These are phyloP conservation scores for Camelus dromedarius DNA, from an alignment of 2,113 vertebrate genomes.

Conservation along the genomic window DNA sequence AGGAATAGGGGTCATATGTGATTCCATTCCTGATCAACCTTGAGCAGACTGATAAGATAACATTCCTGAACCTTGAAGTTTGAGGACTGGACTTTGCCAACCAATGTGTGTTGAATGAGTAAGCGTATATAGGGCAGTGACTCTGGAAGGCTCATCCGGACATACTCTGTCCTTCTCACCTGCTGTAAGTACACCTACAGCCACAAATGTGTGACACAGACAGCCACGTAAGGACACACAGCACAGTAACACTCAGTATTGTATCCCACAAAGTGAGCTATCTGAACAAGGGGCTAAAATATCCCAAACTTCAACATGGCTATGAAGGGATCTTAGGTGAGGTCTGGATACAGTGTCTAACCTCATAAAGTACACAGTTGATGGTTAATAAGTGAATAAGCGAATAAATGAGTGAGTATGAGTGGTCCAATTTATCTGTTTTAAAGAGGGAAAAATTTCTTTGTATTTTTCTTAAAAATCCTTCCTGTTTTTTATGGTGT, in stretches of 20 bases:
- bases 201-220: too few relatives aligned
- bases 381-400: neutral
- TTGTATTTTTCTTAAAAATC: neutral
- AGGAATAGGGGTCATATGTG: neutral
- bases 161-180: too few relatives aligned
- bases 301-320: neutral
- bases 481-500: neutral
- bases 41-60: neutral
- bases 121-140: neutral
- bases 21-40: neutral
- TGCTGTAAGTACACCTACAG: neutral
- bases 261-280: accelerated
- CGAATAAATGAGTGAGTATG: neutral
- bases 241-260: neutral
- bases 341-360: neutral
- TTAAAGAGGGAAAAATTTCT: neutral
- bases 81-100: neutral
- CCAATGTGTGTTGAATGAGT: neutral
- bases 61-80: neutral
- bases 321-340: too few relatives aligned
- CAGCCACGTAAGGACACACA: too few relatives aligned
- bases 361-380: too few relatives aligned
- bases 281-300: neutral
- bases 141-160: neutral
- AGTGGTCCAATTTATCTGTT: neutral